Conservation (phyloP, 1,140 invertebrate species). For the Drosophila teissieri region DNA sequence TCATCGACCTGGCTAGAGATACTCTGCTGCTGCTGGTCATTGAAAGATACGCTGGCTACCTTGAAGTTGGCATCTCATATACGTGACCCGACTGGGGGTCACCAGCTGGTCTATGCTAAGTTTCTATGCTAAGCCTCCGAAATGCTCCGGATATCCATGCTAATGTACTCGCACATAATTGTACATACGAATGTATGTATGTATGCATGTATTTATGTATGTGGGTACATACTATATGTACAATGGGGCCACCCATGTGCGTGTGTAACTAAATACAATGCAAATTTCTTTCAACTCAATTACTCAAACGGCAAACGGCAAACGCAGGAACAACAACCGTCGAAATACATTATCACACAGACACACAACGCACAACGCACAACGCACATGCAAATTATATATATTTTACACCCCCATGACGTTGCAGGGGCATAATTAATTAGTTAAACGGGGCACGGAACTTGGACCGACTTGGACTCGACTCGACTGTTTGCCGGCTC, state of each 20-base stretch:
- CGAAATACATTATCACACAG: slow-evolving; percentile 59
- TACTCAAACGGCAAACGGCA: slow-evolving; percentile 62
- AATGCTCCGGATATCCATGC: slow-evolving; percentile 24
- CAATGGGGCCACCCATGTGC: slow-evolving; percentile 47
- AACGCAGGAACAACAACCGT: slow-evolving; percentile 48
- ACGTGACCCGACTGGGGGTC: background rate
- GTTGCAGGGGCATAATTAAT: slow-evolving; percentile 82
- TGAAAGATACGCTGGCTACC: too few relatives aligned
- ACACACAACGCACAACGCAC: too few relatives aligned
- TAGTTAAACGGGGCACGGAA: slow-evolving; percentile 65
- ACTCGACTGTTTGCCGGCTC: slow-evolving; percentile 12
- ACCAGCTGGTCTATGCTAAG: slow-evolving; percentile 10
- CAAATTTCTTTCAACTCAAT: slow-evolving; percentile 74
- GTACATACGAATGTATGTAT: too few relatives aligned
- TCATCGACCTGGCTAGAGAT: too few relatives aligned
- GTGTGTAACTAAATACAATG: slow-evolving; percentile 82
- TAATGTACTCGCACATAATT: slow-evolving; percentile 25
- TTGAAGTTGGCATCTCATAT: too few relatives aligned
- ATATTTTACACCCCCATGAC: slow-evolving; percentile 75
- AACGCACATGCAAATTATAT: slow-evolving; percentile 53
- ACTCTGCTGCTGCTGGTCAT: too few relatives aligned
- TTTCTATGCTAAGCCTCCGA: background rate
- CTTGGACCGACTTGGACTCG: slow-evolving; percentile 30
- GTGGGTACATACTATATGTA: too few relatives aligned
- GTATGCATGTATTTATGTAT: too few relatives aligned